Base-by-base conservation (phyloP, 2,113 vertebrate species). In the Heliornis fulica region DNA sequence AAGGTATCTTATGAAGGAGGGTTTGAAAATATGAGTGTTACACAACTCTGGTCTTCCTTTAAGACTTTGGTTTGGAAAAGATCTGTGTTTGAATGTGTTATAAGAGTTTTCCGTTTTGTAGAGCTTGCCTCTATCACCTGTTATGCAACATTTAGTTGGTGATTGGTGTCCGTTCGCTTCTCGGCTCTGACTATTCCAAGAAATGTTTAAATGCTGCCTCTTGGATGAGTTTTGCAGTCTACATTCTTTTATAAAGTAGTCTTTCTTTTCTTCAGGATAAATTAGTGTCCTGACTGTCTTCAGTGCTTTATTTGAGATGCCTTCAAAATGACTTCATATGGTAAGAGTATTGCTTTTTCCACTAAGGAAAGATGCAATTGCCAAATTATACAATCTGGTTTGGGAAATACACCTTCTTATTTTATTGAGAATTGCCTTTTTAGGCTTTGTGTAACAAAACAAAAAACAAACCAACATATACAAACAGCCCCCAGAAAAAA, bases 301-400 rank as follows among this genome's bases (percentile, higher is more conserved):
- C 87, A 94, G 84, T 81, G 64, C 65, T 94, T 95, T 95, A 78
- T 83, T 95, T 96, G 84, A 43, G 64, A 94, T 95, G 75, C 78
- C 79, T 97, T 96, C 46, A 87, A 85, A 90, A 77, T 97, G 94
- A 97, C 90, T 93, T 97, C 85, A 97, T 97, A 86, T 86, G 46
- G 92, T 93, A 75, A 83, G 65, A 92, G 83, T 81, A 77, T 92
- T 94, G 85, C 38, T 87, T 95, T 96, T 95, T 97, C 93, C 82
- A 94, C 63, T 94, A 90, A 95, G 89, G 94, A 93, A 95, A 72
- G 82, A 53, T 74, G 51, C 60, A 92, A 40, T 46, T 92, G 96
- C 94, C 88, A 95, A 95, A 93, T 92, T 94, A 91, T 28, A 71
- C 72, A 78, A 7, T 97, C 77, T 95, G 59, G 50, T 90, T 97